Evolutionary conservation across 1,140 invertebrate species (phyloP).

Genomic region (Bombus difficillimus): DNA sequence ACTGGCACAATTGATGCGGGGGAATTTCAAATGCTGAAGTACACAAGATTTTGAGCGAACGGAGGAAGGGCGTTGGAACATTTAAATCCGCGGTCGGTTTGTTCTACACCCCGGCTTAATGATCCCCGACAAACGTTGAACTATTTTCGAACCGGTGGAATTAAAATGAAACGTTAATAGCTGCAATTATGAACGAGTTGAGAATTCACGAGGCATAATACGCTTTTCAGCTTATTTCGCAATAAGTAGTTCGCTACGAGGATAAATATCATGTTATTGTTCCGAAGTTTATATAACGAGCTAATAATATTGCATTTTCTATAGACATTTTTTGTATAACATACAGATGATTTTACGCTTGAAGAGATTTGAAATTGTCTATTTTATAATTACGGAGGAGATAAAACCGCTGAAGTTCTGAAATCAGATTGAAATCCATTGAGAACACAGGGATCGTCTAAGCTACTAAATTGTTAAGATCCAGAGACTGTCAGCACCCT

Average conservation of each 20-base stretch:
- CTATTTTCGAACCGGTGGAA: background rate
- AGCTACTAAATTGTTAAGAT: background rate
- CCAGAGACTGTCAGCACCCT: background rate
- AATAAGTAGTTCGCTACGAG: background rate
- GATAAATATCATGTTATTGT: background rate
- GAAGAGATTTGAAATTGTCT: background rate
- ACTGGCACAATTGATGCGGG: background rate
- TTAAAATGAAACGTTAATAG: background rate
- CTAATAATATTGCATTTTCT: background rate
- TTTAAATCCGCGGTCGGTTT: conserved; percentile 10
- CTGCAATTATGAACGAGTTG: background rate
- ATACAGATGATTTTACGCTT: no score
- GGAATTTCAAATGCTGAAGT: background rate
- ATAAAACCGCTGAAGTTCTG: background rate
- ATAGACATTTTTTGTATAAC: no score
- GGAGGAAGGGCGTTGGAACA: background rate
- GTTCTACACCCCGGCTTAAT: background rate
- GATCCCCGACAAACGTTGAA: background rate
- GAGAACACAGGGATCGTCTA: background rate
- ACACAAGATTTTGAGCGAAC: background rate
- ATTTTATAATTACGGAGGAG: background rate
- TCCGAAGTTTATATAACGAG: background rate
- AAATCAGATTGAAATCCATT: background rate
- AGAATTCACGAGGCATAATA: background rate
- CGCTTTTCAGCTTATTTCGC: background rate